Conservation (phyloP, 1,140 invertebrate genomes). For the Calephelis nemesis region DNA sequence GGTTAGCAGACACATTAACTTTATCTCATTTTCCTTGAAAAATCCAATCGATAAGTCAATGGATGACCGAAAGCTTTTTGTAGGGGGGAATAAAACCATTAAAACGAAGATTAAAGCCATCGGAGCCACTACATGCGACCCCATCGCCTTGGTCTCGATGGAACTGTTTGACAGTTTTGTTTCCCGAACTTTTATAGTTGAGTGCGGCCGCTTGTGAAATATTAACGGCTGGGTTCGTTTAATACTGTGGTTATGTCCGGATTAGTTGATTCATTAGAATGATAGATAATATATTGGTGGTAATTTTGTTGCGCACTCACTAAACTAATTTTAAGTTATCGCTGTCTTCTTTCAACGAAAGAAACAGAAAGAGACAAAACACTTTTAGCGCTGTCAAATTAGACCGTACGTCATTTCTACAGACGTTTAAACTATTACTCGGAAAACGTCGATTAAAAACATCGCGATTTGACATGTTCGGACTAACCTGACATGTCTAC, state of each 20-base stretch:
- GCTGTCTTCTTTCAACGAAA: too few relatives aligned
- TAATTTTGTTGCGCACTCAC: too few relatives aligned
- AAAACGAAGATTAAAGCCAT: constrained; percentile 2
- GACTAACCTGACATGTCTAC: too few relatives aligned
- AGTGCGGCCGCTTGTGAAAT: background rate
- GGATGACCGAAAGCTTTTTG: constrained; percentile 4
- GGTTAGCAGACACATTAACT: background rate
- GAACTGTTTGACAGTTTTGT: constrained; percentile 11
- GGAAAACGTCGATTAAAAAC: too few relatives aligned
- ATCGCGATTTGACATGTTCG: too few relatives aligned
- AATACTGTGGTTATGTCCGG: background rate
- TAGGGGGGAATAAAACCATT: constrained; percentile 6
- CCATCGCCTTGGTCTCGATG: background rate
- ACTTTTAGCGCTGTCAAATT: too few relatives aligned
- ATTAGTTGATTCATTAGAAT: background rate
- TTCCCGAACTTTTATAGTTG: constrained; percentile 12
- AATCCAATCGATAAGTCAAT: background rate
- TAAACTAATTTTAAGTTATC: too few relatives aligned
- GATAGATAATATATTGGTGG: background rate
- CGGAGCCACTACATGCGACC: background rate
- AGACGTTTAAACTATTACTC: too few relatives aligned
- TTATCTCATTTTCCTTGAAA: constrained; percentile 13
- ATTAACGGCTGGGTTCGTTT: background rate
- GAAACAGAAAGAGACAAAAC: too few relatives aligned
- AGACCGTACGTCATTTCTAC: too few relatives aligned